phyloP scores from a whole-genome alignment of 30 jellyfish, hydroid and myxozoan genomes.

The Hydractinia echinata region DNA sequence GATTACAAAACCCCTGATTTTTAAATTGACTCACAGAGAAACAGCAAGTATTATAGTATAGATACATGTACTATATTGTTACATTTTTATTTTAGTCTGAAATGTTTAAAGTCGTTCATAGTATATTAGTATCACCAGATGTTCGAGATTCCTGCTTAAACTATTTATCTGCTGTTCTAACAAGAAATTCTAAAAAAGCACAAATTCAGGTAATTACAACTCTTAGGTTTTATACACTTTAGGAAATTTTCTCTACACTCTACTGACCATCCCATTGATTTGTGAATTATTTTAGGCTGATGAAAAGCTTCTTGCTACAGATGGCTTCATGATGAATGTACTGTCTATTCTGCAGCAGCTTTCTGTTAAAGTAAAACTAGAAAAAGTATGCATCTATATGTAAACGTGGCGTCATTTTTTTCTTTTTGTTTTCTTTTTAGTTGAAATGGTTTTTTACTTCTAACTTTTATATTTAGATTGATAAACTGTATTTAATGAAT shows the following conservation, averaged over 20 bases:
- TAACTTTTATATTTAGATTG: slow-evolving; percentile 47
- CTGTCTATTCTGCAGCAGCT: slow-evolving; percentile 78
- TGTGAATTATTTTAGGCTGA: slow-evolving; percentile 54
- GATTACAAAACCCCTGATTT: no score
- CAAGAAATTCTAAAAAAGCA: slow-evolving; percentile 69
- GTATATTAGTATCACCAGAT: slow-evolving; percentile 60
- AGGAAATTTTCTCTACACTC: no score
- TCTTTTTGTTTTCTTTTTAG: neutral
- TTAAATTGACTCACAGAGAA: no score
- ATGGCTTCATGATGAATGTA: slow-evolving; percentile 70
- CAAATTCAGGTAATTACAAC: slow-evolving; percentile 67
- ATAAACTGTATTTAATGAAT: slow-evolving; percentile 54
- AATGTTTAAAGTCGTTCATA: slow-evolving; percentile 72
- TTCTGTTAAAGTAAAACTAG: slow-evolving; percentile 63
- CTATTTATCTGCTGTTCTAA: slow-evolving; percentile 60
- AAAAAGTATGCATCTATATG: slow-evolving; percentile 38
- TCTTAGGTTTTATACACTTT: neutral
- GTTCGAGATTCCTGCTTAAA: slow-evolving; percentile 67
- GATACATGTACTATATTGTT: neutral
- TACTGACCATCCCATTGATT: neutral
- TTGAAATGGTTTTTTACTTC: neutral
- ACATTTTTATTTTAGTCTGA: slow-evolving; percentile 56
- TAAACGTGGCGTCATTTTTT: neutral
- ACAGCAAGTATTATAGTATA: no score
- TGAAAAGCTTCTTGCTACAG: slow-evolving; percentile 81